Evolutionary conservation across 2,797 vertebrate genomes (phyloP).

Genomic region (Thripadectes ignobilis): DNA sequence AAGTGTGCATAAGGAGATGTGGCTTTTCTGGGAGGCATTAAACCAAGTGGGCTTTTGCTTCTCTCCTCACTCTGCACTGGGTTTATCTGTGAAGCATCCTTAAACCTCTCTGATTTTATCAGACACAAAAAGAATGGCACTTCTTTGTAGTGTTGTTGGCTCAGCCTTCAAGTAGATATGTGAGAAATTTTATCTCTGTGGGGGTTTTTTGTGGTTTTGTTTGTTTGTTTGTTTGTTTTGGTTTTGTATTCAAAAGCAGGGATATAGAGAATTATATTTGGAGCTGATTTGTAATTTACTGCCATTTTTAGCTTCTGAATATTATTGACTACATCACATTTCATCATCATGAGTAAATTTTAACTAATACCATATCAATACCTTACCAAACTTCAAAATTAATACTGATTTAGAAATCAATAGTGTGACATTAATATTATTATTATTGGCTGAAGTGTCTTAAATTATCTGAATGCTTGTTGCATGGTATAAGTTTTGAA

Average conservation of each 20-base stretch:
- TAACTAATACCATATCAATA: neutral
- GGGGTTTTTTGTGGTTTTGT: accelerated
- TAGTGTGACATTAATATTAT: neutral
- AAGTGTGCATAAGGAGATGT: neutral
- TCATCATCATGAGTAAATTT: neutral
- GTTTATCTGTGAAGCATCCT: neutral
- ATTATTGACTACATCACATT: neutral
- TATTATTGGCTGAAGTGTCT: neutral
- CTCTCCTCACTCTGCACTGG: neutral
- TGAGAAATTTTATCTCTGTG: neutral
- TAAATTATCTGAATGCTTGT: neutral
- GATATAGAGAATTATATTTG: neutral
- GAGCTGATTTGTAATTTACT: neutral
- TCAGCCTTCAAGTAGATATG: neutral
- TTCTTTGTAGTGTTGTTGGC: neutral
- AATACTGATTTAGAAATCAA: neutral
- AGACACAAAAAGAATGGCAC: neutral
- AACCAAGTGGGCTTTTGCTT: neutral
- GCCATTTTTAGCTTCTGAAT: neutral
- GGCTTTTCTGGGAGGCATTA: neutral
- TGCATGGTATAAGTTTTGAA: neutral
- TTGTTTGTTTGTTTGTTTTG: neutral
- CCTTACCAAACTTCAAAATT: neutral
- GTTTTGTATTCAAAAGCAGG: accelerated
- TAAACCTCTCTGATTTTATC: neutral